Base-by-base conservation (phyloP, 2,113 vertebrate species). In the Dermatemys mawii region DNA sequence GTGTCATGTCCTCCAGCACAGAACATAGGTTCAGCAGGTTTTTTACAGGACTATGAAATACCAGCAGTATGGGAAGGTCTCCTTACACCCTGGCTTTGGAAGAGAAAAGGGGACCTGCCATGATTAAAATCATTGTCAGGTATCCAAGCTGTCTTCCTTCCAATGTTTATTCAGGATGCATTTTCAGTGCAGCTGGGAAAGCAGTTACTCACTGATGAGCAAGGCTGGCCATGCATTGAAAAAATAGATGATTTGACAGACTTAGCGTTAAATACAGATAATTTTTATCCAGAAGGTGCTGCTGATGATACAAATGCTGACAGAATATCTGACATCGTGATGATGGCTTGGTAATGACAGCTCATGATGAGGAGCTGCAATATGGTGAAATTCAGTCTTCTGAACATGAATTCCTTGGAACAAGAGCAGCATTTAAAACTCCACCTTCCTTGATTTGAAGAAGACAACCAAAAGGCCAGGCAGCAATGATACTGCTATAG, bases 121-220 rank as follows among this genome's bases (percentile, higher is more conserved):
- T 44, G 38, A 90, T 93, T 92, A 87, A 94, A 90, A 96, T 95
- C 82, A 84, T 73, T 82, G 55, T 88, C 63, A 93, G 70, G 88
- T 90, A 82, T 32, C 75, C 44, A 87, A 81, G 10, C 88, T 86
- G 8, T 90, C 73, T 91, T 91, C 87, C 49, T 90, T 10, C n/a
- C 50, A 51, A 21, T 81, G 75, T 96, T 93, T 95, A 89, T 91
- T 97, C n/a, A 83, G n/a, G 57, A 88, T 17, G 57, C n/a, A 55
- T 94, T 92, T 95, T 90, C 49, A 51, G 35, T 86, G 32, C 82
- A 6, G 90, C 89, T 93, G 90, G 12, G 50, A 96, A 93, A 91
- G 83, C 79, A 78, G 91, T 94, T 96, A 86, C 89, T 96, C 90
- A 91, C 44, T 89, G 85, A 90, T 87, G 55, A 95, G 35, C 38